phyloP scores from a whole-genome alignment of 1,140 invertebrate species.

The Conopomorpha cramerella region DNA sequence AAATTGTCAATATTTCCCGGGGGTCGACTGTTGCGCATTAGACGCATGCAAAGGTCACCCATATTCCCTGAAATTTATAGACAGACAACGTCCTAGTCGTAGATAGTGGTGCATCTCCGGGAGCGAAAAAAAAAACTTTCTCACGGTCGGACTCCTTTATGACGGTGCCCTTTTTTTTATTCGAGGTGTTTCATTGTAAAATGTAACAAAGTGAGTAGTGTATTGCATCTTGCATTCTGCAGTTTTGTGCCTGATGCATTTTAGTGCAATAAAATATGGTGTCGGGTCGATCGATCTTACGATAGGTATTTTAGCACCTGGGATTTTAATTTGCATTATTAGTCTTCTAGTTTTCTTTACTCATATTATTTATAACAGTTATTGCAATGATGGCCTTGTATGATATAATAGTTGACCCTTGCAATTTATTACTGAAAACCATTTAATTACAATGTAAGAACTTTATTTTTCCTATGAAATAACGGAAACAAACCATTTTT shows the following conservation, averaged over 20 bases:
- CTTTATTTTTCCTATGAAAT: no score
- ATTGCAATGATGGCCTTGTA: no score
- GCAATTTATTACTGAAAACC: no score
- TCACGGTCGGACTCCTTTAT: conserved; percentile 35
- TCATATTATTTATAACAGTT: no score
- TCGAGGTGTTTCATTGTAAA: no score
- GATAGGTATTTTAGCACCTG: conserved; percentile 6
- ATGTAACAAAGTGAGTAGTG: no score
- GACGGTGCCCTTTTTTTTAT: conserved; percentile 25
- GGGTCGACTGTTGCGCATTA: no score
- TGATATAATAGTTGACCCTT: no score
- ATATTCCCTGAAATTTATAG: conserved; percentile 28
- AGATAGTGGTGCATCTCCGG: conserved; percentile 24
- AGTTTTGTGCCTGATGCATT: background rate
- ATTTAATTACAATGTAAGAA: no score
- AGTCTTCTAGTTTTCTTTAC: background rate
- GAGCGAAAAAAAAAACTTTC: conserved; percentile 32
- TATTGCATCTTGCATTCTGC: conserved; percentile 29
- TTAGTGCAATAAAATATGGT: conserved; percentile 11
- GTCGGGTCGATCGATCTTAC: no score
- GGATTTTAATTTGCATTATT: background rate
- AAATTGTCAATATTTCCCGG: no score
- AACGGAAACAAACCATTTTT: no score
- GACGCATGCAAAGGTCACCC: conserved; percentile 25
- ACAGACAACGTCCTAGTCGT: conserved; percentile 30